phyloP scores from a whole-genome alignment of 2,113 vertebrate genomes.

The Cinclus mexicanus region DNA sequence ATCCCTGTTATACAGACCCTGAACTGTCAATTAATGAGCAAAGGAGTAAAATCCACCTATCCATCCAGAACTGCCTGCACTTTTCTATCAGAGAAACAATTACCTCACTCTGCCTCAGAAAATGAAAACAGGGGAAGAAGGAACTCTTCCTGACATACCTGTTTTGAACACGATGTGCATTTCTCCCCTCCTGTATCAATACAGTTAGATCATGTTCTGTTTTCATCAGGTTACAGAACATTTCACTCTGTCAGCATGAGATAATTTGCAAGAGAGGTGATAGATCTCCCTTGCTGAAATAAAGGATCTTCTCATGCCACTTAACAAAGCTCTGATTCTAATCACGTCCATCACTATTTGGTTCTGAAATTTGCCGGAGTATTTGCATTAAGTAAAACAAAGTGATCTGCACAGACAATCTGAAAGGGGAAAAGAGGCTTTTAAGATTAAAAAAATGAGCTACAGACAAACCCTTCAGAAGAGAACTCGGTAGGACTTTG shows the following conservation, averaged over 20 bases:
- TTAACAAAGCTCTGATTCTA: slow-evolving; percentile 46
- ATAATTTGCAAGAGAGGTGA: slow-evolving; percentile 18
- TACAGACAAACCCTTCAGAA: background rate
- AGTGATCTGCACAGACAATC: slow-evolving; percentile 11
- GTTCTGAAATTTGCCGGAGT: slow-evolving; percentile 19
- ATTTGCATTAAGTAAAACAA: slow-evolving; percentile 53
- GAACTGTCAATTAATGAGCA: background rate
- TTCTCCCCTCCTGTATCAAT: background rate
- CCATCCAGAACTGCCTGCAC: background rate
- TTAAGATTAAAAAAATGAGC: background rate
- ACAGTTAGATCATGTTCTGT: slow-evolving; percentile 5
- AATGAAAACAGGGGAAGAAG: background rate
- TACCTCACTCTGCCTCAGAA: slow-evolving; percentile 4
- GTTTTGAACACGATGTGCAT: background rate
- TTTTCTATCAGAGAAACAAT: background rate
- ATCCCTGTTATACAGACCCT: background rate
- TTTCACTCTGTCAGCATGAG: slow-evolving; percentile 39
- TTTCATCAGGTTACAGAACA: slow-evolving; percentile 19
- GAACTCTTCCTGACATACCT: background rate
- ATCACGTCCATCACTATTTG: slow-evolving; percentile 39
- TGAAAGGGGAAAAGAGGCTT: background rate
- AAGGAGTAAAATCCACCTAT: background rate
- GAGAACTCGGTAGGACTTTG: background rate
- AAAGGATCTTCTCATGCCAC: slow-evolving; percentile 36
- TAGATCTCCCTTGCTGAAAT: slow-evolving; percentile 39